A percentile compares a stretch with the other conserved stretches of the same genome.
These are phyloP conservation scores for Ectobius pallidus DNA, from an alignment of 2,888 invertebrate genomes.

Conservation along the genomic window DNA sequence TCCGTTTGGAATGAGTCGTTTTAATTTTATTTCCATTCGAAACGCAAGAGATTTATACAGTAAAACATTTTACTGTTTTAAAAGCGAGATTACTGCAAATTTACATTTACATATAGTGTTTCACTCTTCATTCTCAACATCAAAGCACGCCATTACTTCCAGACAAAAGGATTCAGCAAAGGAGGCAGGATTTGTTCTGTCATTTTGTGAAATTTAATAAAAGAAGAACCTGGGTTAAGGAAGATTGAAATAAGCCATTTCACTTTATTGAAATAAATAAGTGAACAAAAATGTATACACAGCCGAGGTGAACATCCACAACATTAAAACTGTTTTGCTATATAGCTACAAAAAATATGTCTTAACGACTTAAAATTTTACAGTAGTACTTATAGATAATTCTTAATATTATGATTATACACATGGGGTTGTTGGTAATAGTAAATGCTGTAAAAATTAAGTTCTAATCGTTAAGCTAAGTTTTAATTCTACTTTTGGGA, in stretches of 20 bases:
- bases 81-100: no score
- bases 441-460: slow-evolving; percentile 27
- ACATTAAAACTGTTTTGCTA: neutral
- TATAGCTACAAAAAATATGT: slow-evolving; percentile 8
- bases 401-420: neutral
- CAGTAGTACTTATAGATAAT: neutral
- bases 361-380: neutral
- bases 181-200: no score
- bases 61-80: no score
- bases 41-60: no score
- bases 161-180: no score
- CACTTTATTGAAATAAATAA: slow-evolving; percentile 26
- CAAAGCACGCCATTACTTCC: no score
- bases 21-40: no score
- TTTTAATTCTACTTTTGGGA: neutral
- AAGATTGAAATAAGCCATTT: neutral
- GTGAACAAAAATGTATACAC: slow-evolving; percentile 19
- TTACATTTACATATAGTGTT: no score
- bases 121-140: no score
- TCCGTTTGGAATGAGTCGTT: no score
- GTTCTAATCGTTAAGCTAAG: neutral
- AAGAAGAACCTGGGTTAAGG: no score
- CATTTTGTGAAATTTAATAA: no score
- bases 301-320: slow-evolving; percentile 10
- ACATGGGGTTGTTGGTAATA: neutral